phyloP scores from a whole-genome alignment of 2,888 invertebrate species.

The Conus canariensis region DNA sequence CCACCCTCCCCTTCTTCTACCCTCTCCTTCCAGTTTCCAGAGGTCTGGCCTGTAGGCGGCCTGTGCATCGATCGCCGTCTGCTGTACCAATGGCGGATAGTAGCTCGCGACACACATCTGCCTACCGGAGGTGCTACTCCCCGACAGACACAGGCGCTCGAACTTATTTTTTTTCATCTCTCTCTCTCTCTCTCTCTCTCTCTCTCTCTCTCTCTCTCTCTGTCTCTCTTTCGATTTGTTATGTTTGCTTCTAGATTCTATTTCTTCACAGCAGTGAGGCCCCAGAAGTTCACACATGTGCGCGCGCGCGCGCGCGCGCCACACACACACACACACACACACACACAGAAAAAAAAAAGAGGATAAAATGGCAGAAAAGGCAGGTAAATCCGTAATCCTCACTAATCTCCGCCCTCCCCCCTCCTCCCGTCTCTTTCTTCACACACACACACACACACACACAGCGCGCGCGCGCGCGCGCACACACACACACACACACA shows the following conservation, averaged over 20 bases:
- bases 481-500: too few relatives aligned
- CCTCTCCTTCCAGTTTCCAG: not conserved
- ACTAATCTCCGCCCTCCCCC: too few relatives aligned
- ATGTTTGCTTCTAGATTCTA: not conserved
- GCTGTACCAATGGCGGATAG: conserved; percentile 28
- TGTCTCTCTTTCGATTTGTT: not conserved
- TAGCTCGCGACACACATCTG: conserved; percentile 38
- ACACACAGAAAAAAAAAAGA: too few relatives aligned
- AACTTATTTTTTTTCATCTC: not conserved
- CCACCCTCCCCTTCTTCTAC: not conserved
- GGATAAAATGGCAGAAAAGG: too few relatives aligned
- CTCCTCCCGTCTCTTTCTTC: too few relatives aligned
- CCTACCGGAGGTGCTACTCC: conserved; percentile 32
- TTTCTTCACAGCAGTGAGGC: not conserved
- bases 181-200: too few relatives aligned
- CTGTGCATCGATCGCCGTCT: conserved; percentile 30
- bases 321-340: not conserved
- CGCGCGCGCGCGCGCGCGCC: too few relatives aligned
- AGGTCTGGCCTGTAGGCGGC: conserved; percentile 20
- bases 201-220: too few relatives aligned
- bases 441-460: not conserved
- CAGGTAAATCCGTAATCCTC: too few relatives aligned
- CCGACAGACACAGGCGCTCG: not conserved
- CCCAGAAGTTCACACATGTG: not conserved
- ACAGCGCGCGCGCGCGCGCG: too few relatives aligned